phyloP scores from a whole-genome alignment of 2,888 invertebrate genomes.

The Parochlus steinenii region DNA sequence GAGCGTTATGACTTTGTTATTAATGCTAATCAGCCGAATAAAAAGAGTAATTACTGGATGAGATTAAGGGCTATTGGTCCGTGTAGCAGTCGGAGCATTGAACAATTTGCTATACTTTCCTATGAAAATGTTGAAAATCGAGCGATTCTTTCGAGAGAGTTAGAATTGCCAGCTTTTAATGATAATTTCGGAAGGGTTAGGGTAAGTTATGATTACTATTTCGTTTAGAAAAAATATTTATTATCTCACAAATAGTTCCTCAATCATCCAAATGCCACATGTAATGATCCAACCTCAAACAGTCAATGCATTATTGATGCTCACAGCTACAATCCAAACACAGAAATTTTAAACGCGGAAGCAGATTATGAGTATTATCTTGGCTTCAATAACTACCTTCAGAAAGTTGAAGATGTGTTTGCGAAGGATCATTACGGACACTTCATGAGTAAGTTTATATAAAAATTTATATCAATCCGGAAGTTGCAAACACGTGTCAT shows the following conservation, averaged over 20 bases:
- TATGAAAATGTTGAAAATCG: constrained; percentile 15
- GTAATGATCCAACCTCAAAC: constrained; percentile 13
- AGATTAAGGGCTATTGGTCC: constrained; percentile 18
- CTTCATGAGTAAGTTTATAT: constrained; percentile 20
- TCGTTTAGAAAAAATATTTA: background rate
- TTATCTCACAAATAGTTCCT: constrained; percentile 14
- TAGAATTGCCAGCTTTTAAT: constrained; percentile 14
- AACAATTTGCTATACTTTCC: constrained; percentile 20
- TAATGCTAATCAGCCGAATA: constrained; percentile 25
- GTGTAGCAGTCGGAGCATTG: constrained; percentile 17
- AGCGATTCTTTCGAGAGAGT: background rate
- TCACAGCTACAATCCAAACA: constrained; percentile 14
- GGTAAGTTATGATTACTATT: background rate
- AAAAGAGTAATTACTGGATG: constrained; percentile 20
- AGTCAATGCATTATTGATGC: constrained; percentile 18
- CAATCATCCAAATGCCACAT: constrained; percentile 20
- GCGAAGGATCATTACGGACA: constrained; percentile 17
- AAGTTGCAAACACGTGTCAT: background rate
- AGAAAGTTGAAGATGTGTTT: constrained; percentile 18
- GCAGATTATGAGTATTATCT: constrained; percentile 20
- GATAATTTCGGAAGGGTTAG: background rate
- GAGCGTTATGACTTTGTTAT: constrained; percentile 35
- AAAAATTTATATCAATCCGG: background rate
- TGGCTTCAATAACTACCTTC: constrained; percentile 18
- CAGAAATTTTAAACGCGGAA: constrained; percentile 13